Evolutionary conservation across 2,113 vertebrate genomes (phyloP).

Genomic region (Danio rerio): GRCz12tu NC_133197.1:5383501-5384000

Average conservation of each 20-base stretch:
- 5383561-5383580: background rate
- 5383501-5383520: conserved; percentile 49
- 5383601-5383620: background rate
- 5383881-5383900: background rate
- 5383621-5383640: conserved; percentile 6
- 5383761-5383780: conserved; percentile 31
- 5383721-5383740: conserved; percentile 31
- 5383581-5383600: background rate
- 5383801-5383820: conserved; percentile 15
- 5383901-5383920: background rate
- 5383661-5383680: background rate
- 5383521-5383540: conserved; percentile 24
- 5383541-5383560: background rate
- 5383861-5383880: background rate
- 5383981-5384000: conserved; percentile 30
- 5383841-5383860: background rate
- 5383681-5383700: conserved; percentile 17
- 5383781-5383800: conserved; percentile 17
- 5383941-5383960: background rate
- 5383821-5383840: background rate
- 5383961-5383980: conserved; percentile 23
- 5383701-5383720: conserved; percentile 24
- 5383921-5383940: conserved; percentile 42
- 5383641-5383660: conserved; percentile 2
- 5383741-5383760: background rate